phyloP scores from a whole-genome alignment of 2,113 vertebrate species.

The Ovis canadensis region DNA sequence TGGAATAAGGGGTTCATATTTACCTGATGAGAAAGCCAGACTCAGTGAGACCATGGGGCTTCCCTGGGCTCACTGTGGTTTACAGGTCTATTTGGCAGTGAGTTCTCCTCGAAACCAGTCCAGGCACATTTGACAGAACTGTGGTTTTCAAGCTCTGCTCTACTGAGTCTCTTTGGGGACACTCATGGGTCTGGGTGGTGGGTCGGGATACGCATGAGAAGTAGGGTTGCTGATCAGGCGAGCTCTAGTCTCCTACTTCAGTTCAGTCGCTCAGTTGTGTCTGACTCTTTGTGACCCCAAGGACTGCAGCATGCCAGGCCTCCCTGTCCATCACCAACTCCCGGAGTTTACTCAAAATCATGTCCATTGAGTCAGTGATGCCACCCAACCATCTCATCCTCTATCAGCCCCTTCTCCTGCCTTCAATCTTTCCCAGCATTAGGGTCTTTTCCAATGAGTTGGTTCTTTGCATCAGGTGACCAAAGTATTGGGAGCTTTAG shows the following conservation, averaged over 20 bases:
- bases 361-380: fast-evolving
- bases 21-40: not conserved
- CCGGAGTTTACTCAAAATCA: not conserved
- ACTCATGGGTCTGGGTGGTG: not conserved
- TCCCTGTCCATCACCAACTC: not conserved
- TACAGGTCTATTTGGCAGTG: not conserved
- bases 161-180: not conserved
- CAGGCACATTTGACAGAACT: not conserved
- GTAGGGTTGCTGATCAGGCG: not conserved
- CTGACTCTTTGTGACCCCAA: not conserved
- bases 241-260: not conserved
- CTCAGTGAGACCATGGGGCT: not conserved
- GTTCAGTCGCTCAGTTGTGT: not conserved
- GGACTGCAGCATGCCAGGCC: not conserved
- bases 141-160: not conserved
- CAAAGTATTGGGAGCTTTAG: not conserved
- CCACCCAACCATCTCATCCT: not conserved
- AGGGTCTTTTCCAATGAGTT: not conserved
- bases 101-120: not conserved
- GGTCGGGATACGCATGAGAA: not conserved
- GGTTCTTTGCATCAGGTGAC: not conserved
- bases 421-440: not conserved
- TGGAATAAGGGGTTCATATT: not conserved
- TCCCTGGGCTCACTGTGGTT: not conserved
- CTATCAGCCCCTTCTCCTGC: not conserved